Evolutionary conservation across 2,113 vertebrate species (phyloP).

Genomic region (Ceuthmochares aereus): DNA sequence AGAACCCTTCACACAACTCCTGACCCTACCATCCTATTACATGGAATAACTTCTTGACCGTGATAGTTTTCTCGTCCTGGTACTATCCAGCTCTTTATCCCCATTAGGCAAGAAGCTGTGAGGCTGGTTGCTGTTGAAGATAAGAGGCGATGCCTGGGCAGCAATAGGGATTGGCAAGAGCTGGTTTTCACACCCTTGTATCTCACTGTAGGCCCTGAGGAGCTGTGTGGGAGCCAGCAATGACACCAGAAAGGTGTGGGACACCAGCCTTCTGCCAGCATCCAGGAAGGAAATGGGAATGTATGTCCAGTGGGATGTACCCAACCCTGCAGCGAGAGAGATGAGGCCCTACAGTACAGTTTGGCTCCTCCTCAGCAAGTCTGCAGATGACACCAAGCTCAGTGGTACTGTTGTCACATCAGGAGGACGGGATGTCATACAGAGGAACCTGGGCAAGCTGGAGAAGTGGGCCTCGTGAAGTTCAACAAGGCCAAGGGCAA

Average conservation of each 20-base stretch:
- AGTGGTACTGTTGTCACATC: too few relatives aligned
- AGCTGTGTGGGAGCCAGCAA: neutral
- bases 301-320: rapidly evolving
- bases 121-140: neutral
- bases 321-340: neutral
- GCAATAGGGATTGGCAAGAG: neutral
- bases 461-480: too few relatives aligned
- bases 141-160: neutral
- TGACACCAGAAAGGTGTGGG: neutral
- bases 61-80: neutral
- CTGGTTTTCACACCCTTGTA: neutral
- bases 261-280: rapidly evolving
- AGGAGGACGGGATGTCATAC: too few relatives aligned
- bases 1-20: neutral
- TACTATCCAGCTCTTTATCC: neutral
- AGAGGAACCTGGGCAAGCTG: too few relatives aligned
- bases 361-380: neutral
- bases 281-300: rapidly evolving
- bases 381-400: too few relatives aligned
- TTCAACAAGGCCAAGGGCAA: too few relatives aligned
- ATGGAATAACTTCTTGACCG: rapidly evolving
- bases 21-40: rapidly evolving
- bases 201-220: neutral
- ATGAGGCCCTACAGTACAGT: neutral
- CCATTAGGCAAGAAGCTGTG: rapidly evolving